These are phyloP conservation scores for Orthonyx spaldingii DNA, from an alignment of 2,113 vertebrate species.

Conservation along the genomic window DNA sequence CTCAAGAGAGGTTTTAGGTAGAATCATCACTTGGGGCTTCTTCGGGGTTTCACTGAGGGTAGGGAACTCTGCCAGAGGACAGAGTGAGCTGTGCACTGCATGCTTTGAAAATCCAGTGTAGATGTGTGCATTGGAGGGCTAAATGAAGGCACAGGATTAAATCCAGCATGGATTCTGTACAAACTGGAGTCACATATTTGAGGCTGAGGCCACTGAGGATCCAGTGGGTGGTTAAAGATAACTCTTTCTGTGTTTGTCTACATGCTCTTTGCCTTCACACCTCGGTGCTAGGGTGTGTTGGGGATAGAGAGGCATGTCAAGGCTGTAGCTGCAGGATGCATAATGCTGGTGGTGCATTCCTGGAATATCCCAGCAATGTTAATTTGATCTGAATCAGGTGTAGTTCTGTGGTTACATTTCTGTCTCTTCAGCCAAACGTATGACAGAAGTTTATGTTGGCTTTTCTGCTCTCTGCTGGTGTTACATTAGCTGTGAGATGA, in stretches of 20 bases:
- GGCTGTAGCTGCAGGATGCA: background rate
- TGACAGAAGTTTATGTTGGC: background rate
- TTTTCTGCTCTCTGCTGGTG: background rate
- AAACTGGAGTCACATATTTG: rapidly evolving
- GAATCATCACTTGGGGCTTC: background rate
- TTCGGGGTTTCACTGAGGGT: background rate
- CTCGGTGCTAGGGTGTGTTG: background rate
- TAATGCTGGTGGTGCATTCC: background rate
- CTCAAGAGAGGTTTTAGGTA: background rate
- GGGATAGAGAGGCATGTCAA: background rate
- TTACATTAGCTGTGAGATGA: background rate
- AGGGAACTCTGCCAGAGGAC: background rate
- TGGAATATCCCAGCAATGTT: background rate
- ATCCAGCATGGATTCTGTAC: background rate
- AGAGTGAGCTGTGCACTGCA: background rate
- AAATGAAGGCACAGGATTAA: background rate
- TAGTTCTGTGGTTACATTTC: background rate
- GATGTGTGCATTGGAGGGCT: background rate
- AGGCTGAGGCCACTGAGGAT: background rate
- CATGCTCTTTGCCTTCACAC: background rate
- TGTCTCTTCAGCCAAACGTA: background rate
- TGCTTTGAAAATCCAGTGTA: background rate
- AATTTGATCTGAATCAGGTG: background rate
- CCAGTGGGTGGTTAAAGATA: background rate
- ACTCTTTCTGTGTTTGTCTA: rapidly evolving